These are phyloP conservation scores for Synanthedon vespiformis DNA, from an alignment of 2,888 invertebrate genomes.

Conservation along the genomic window DNA sequence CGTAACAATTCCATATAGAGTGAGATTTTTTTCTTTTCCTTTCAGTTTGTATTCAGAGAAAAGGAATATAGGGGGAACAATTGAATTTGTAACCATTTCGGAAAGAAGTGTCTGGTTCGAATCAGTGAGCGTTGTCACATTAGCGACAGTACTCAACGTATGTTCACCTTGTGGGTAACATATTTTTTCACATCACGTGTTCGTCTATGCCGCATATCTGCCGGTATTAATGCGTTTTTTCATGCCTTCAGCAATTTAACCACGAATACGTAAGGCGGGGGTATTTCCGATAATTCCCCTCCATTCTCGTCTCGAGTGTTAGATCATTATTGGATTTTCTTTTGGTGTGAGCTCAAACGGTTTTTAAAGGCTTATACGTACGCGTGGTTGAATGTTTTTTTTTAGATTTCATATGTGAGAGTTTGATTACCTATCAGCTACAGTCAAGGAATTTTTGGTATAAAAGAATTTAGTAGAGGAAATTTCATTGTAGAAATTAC, in stretches of 20 bases:
- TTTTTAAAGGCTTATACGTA: not conserved
- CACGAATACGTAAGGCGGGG: conserved; percentile 17
- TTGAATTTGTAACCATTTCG: no score
- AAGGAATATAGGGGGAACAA: no score
- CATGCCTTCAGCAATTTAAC: conserved; percentile 22
- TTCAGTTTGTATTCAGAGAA: no score
- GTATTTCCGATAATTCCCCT: conserved; percentile 22
- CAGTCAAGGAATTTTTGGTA: no score
- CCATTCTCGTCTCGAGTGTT: conserved; percentile 10
- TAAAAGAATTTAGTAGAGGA: no score
- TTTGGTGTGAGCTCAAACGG: not conserved
- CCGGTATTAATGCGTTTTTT: conserved; percentile 21
- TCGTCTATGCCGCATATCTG: conserved; percentile 19
- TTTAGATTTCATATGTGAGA: no score
- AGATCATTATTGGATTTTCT: conserved; percentile 22
- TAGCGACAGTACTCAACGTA: not conserved
- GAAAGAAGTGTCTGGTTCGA: not conserved
- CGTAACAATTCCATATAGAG: no score
- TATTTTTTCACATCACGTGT: conserved; percentile 22
- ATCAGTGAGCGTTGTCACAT: not conserved
- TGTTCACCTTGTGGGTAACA: not conserved
- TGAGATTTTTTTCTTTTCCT: no score
- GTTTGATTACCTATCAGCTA: no score
- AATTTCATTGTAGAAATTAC: no score
- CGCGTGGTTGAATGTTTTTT: not conserved